These are phyloP conservation scores for Melieria picta DNA, from an alignment of 2,888 invertebrate genomes.

Conservation along the genomic window DNA sequence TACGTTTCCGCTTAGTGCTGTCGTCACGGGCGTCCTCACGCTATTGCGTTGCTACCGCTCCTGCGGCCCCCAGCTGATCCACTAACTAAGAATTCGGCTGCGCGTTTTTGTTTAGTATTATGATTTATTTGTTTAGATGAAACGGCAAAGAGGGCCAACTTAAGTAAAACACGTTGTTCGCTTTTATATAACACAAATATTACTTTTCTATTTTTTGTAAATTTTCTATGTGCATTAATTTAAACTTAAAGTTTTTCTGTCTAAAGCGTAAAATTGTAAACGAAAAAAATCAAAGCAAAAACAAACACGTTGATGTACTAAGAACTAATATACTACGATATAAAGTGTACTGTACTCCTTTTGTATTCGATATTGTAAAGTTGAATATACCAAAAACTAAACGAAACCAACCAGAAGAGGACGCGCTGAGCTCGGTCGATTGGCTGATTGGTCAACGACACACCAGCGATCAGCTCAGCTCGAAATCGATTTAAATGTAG, in stretches of 20 bases:
- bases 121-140: too few relatives aligned
- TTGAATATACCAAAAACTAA: conserved; percentile 28
- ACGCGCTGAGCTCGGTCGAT: too few relatives aligned
- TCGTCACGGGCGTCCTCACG: neutral
- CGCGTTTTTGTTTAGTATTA: too few relatives aligned
- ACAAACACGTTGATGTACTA: neutral
- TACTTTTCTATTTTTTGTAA: conserved; percentile 30
- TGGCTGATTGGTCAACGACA: too few relatives aligned
- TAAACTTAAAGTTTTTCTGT: conserved; percentile 55
- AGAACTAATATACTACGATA: neutral
- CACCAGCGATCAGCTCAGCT: too few relatives aligned
- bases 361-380: conserved; percentile 51
- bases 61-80: too few relatives aligned
- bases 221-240: conserved; percentile 58
- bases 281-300: neutral
- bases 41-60: too few relatives aligned
- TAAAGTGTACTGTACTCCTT: neutral
- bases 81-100: too few relatives aligned
- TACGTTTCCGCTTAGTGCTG: conserved; percentile 3
- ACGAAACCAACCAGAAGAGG: conserved; percentile 18
- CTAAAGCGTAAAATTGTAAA: conserved; percentile 8
- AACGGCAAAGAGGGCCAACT: too few relatives aligned
- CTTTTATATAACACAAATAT: conserved; percentile 18
- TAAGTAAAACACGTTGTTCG: too few relatives aligned
- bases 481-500: too few relatives aligned